Evolutionary conservation across 2,888 invertebrate species (phyloP).

Genomic region (Mythimna loreyi): DNA sequence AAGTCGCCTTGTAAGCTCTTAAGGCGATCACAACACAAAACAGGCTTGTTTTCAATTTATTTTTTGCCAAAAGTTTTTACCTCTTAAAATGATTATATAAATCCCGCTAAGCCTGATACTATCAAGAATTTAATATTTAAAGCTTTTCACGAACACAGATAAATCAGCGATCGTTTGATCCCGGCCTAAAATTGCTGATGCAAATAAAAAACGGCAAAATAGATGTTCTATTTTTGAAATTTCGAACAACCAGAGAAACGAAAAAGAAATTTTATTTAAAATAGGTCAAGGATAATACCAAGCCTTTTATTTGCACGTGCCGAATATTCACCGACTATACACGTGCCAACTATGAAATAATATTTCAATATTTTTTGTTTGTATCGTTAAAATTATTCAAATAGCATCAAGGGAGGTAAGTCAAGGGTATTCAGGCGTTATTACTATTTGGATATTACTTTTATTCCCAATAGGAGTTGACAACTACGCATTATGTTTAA

Average conservation of each 20-base stretch:
- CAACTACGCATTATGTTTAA: neutral
- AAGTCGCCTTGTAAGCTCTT: neutral
- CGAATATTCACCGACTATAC: neutral
- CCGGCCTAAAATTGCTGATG: neutral
- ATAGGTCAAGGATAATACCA: neutral
- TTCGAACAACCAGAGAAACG: neutral
- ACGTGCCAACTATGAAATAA: neutral
- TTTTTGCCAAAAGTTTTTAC: neutral
- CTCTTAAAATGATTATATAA: too few species aligned
- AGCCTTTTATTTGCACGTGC: neutral
- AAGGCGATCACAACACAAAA: neutral
- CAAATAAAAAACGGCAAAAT: neutral
- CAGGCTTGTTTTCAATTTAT: neutral
- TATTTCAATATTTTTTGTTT: neutral
- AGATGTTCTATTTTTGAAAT: neutral
- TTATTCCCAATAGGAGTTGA: conserved; percentile 14
- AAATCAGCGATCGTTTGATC: neutral
- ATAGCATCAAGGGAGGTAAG: neutral
- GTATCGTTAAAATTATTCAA: conserved; percentile 35
- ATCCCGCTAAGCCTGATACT: neutral
- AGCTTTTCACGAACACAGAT: neutral
- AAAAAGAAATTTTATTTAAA: neutral
- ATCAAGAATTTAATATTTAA: neutral
- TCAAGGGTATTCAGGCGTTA: neutral
- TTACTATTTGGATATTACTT: conserved; percentile 31